These are phyloP conservation scores for Cantharis rustica DNA, from an alignment of 2,888 invertebrate species.

Conservation along the genomic window DNA sequence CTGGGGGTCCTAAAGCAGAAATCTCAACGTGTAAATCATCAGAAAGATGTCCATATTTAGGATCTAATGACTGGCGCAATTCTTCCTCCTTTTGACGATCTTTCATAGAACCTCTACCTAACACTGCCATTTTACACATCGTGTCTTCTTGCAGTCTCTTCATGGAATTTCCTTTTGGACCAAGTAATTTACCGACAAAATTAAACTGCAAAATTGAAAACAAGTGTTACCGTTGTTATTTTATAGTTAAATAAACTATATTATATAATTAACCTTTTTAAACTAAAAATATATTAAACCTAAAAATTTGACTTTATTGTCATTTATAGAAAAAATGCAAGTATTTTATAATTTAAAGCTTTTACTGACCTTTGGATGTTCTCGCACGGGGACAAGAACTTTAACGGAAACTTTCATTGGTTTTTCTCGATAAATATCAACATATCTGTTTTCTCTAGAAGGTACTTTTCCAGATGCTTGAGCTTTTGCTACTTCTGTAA, in stretches of 20 bases:
- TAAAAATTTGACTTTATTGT: too few species aligned
- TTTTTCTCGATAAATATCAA: slow-evolving; percentile 78
- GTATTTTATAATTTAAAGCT: neutral
- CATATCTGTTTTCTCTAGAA: slow-evolving; percentile 69
- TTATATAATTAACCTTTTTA: too few species aligned
- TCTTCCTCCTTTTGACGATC: slow-evolving; percentile 83
- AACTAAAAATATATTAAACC: neutral
- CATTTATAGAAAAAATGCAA: too few species aligned
- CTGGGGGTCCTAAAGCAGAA: slow-evolving; percentile 83
- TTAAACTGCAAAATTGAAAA: slow-evolving; percentile 76
- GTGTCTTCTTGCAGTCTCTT: slow-evolving; percentile 92
- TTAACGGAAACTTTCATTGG: slow-evolving; percentile 74
- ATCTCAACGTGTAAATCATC: slow-evolving; percentile 91
- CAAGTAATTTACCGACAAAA: slow-evolving; percentile 91
- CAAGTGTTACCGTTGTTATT: neutral
- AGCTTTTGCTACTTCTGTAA: slow-evolving; percentile 75
- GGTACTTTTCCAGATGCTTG: slow-evolving; percentile 71
- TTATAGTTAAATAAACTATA: too few species aligned
- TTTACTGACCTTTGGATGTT: slow-evolving; percentile 69
- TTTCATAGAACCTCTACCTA: slow-evolving; percentile 91
- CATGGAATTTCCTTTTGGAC: slow-evolving; percentile 92
- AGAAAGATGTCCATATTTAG: slow-evolving; percentile 84
- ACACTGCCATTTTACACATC: slow-evolving; percentile 93
- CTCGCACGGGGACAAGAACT: slow-evolving; percentile 73
- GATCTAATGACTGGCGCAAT: slow-evolving; percentile 78